Base-by-base conservation (phyloP, 2,113 vertebrate genomes). In the Phylloscopus trochilus region DNA sequence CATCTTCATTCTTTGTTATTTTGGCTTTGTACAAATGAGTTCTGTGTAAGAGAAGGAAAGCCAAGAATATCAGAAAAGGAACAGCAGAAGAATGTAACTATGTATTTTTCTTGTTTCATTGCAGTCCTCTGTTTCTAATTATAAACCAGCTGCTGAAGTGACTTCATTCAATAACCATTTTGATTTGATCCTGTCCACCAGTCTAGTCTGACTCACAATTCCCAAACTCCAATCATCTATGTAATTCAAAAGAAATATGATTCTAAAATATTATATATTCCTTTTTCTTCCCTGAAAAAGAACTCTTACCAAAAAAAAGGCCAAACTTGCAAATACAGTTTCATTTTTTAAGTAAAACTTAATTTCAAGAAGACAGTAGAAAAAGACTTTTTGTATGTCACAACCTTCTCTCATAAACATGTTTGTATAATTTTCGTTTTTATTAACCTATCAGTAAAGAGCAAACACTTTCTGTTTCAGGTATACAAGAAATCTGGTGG, bases 401-500 rank as follows among this genome's bases (percentile, higher is more conserved):
- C n/a, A 90, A 60, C 7, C 10, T 80, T 83, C n/a, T 63, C 89
- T 66, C n/a, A 51, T 49, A 83, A 89, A 60, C 3, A 15, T 49
- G 11, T 63, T 59, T 56, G 31, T 86, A 44, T 49, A 13, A 39
- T 80, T 74, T 74, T 59, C 15, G 59, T 3, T 83, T 74, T 86
- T 67, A 27, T 26, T 55, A 18, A 27, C 13, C 10, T 49, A 63
- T 52, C 17, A 18, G 44, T 92, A 83, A 87, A 95, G 56, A 68
- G 55, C 11, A 89, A 92, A 93, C 23, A 41, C 82, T 96, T 75
- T 91, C 47, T 90, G 22, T 97, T 95, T 67, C 96, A 99, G 99
- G 89, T 99, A 99, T 93, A 99, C 99, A 18, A 98, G 99, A 96
- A 99, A 99, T 97, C 98, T 99, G 92, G 98, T 99, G 66, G 98